These are phyloP conservation scores for Pandemis heparana DNA, from an alignment of 2,888 invertebrate genomes.

Conservation along the genomic window DNA sequence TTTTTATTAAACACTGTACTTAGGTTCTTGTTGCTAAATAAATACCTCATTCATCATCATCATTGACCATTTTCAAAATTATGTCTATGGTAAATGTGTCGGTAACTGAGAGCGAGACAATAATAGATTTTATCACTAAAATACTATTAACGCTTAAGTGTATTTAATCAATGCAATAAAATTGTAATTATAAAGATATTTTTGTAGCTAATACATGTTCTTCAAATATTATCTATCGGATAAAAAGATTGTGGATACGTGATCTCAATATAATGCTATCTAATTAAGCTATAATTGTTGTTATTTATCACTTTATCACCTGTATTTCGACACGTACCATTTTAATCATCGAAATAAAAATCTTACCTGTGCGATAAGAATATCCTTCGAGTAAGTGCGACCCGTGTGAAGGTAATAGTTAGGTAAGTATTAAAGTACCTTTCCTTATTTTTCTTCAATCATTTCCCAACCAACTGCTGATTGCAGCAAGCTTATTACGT, in stretches of 20 bases:
- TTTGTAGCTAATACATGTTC: constrained; percentile 10
- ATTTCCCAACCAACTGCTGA: too few species aligned
- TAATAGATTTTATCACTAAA: background rate
- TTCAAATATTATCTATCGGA: constrained; percentile 11
- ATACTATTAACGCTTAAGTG: background rate
- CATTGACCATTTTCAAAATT: too few species aligned
- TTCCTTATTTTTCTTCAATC: too few species aligned
- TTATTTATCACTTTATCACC: constrained; percentile 34
- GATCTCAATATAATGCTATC: constrained; percentile 29
- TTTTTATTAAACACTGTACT: too few species aligned
- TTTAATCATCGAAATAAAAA: constrained; percentile 27
- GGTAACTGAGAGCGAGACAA: background rate
- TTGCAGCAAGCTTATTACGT: too few species aligned
- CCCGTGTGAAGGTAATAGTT: background rate
- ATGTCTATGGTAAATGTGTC: too few species aligned
- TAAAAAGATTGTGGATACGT: constrained; percentile 31
- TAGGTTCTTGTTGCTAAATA: too few species aligned
- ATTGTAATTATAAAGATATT: background rate
- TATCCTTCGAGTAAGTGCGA: background rate
- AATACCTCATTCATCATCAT: too few species aligned
- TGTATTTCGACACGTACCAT: constrained; percentile 16
- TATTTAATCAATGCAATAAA: constrained; percentile 16
- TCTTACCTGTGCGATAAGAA: constrained; percentile 9
- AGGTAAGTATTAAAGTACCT: background rate
- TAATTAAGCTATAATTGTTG: constrained; percentile 22